Evolutionary conservation across 2,888 invertebrate genomes (phyloP).

Genomic region (Osmoderma eremita): DNA sequence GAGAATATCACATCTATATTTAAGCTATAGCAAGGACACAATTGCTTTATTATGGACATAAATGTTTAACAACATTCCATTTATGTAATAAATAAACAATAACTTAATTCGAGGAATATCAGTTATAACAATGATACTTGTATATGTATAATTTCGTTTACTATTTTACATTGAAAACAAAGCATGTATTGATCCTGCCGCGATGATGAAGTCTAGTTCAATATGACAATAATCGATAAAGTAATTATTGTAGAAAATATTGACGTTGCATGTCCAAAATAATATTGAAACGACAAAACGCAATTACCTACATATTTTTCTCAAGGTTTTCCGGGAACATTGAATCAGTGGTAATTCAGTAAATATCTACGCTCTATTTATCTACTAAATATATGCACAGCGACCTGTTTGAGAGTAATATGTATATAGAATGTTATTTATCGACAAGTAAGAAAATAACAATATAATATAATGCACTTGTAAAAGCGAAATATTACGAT

Average conservation of each 20-base stretch:
- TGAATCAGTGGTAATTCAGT: constrained; percentile 14
- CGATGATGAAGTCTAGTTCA: not conserved
- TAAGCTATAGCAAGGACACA: too few species aligned
- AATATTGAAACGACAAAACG: constrained; percentile 23
- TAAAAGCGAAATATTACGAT: not conserved
- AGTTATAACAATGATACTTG: too few species aligned
- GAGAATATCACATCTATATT: not conserved
- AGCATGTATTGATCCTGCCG: not conserved
- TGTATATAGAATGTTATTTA: too few species aligned
- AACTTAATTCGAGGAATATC: too few species aligned
- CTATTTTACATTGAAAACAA: not conserved
- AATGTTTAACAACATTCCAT: too few species aligned
- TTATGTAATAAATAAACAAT: too few species aligned
- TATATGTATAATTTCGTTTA: too few species aligned
- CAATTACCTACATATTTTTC: not conserved
- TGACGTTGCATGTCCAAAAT: constrained; percentile 27
- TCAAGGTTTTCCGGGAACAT: constrained; percentile 21
- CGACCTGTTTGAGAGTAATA: not conserved
- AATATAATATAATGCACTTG: too few species aligned
- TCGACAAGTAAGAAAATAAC: too few species aligned
- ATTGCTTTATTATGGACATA: too few species aligned
- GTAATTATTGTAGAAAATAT: constrained; percentile 8
- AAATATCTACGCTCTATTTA: constrained; percentile 16
- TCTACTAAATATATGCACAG: constrained; percentile 1
- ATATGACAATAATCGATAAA: constrained; percentile 20